These are phyloP conservation scores for Reticulitermes speratus DNA, from an alignment of 1,140 invertebrate species.

Conservation along the genomic window DNA sequence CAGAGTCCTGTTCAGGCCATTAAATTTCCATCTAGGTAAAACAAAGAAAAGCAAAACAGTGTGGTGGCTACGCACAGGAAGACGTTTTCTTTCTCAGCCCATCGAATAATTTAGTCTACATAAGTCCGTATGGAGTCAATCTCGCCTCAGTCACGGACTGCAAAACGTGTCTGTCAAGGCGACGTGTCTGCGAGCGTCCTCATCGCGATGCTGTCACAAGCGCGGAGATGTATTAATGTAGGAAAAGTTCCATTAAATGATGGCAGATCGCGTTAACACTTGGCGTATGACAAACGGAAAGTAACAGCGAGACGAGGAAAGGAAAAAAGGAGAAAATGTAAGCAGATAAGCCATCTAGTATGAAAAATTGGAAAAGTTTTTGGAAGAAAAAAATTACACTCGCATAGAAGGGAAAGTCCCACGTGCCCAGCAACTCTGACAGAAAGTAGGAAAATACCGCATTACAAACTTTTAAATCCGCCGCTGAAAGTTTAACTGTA, in stretches of 20 bases:
- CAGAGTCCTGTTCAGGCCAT: too few species aligned
- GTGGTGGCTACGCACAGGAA: too few species aligned
- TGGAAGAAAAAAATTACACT: not conserved
- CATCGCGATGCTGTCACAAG: too few species aligned
- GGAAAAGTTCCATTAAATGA: not conserved
- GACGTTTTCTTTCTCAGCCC: too few species aligned
- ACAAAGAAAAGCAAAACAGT: too few species aligned
- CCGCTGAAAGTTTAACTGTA: not conserved
- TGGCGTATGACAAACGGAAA: not conserved
- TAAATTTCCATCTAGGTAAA: too few species aligned
- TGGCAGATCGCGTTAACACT: not conserved
- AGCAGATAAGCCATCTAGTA: conserved; percentile 4
- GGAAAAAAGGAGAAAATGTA: not conserved
- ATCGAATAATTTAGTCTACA: too few species aligned
- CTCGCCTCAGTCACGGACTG: too few species aligned
- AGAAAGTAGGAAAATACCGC: not conserved
- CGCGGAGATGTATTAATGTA: too few species aligned
- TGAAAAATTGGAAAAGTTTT: conserved; percentile 16
- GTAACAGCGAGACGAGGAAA: not conserved
- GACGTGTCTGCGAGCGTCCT: too few species aligned
- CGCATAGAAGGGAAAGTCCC: not conserved
- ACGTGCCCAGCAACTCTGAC: conserved; percentile 1
- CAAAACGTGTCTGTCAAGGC: too few species aligned
- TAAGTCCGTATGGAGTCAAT: too few species aligned
- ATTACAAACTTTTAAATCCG: not conserved